Evolutionary conservation across 2,113 vertebrate genomes (phyloP).

Genomic region (Enhydra lutris): DNA sequence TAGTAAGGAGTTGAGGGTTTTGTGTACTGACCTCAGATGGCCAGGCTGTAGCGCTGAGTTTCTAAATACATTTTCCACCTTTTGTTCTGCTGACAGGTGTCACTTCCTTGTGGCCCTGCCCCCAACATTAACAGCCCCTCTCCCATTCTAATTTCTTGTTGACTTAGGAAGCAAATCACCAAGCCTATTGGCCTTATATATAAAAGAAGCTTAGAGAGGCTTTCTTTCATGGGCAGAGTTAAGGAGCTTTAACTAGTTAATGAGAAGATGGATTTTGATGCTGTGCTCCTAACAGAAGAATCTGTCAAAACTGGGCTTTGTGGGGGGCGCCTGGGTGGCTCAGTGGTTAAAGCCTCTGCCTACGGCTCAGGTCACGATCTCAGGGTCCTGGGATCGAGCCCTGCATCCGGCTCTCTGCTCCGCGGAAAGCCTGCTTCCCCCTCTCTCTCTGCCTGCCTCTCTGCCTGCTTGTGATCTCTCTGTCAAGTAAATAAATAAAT

Average conservation of each 20-base stretch:
- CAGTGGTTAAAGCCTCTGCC: too few relatives aligned
- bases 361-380: too few relatives aligned
- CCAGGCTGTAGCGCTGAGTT: not conserved
- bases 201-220: not conserved
- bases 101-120: not conserved
- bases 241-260: not conserved
- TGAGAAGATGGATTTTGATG: not conserved
- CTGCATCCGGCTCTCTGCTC: too few relatives aligned
- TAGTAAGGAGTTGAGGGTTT: not conserved
- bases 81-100: not conserved
- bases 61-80: not conserved
- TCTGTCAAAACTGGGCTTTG: not conserved
- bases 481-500: too few relatives aligned
- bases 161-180: not conserved
- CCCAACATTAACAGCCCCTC: not conserved
- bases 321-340: too few relatives aligned
- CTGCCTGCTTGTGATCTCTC: too few relatives aligned
- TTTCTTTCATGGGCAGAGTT: not conserved
- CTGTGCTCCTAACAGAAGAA: not conserved
- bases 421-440: too few relatives aligned
- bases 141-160: not conserved
- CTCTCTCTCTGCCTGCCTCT: too few relatives aligned
- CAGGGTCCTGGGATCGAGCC: too few relatives aligned
- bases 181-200: not conserved
- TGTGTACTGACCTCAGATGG: not conserved